Conservation (phyloP, 2,888 invertebrate species). For the Cephalotes varians region DNA sequence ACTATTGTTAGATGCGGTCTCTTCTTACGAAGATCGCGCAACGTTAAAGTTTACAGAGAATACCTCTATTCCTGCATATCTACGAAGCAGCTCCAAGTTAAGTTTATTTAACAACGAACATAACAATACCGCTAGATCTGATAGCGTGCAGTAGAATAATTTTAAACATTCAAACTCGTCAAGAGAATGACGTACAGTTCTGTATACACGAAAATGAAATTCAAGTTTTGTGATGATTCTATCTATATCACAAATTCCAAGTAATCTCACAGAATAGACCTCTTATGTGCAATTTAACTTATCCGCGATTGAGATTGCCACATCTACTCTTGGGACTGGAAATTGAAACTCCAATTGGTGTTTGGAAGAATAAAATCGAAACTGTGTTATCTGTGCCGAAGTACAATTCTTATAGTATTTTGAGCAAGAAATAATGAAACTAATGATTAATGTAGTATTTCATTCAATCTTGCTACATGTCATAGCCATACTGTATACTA, state of each 20-base stretch:
- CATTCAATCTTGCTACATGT: neutral
- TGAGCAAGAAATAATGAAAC: neutral
- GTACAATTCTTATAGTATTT: neutral
- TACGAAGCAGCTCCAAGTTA: neutral
- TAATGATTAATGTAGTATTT: neutral
- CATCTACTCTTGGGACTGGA: neutral
- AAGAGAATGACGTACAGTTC: neutral
- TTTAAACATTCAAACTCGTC: slow-evolving; percentile 26
- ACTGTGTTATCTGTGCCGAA: neutral
- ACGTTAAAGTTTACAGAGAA: slow-evolving; percentile 10
- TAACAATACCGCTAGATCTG: slow-evolving; percentile 8
- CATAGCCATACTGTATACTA: neutral
- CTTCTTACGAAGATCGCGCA: neutral
- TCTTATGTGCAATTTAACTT: slow-evolving; percentile 38
- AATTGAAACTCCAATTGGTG: neutral
- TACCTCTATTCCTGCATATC: slow-evolving; percentile 7
- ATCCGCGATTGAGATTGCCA: neutral
- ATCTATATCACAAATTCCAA: neutral
- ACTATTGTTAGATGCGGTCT: neutral
- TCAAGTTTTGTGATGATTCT: slow-evolving; percentile 17
- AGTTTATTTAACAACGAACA: slow-evolving; percentile 15
- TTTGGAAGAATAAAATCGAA: neutral
- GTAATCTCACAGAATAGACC: neutral
- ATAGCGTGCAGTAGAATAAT: slow-evolving; percentile 23
- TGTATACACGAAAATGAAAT: neutral